Percentiles rank a stretch among this genome's conserved stretches.
These are phyloP conservation scores for Puffinus mauretanicus DNA, from an alignment of 2,113 vertebrate genomes.

Conservation along the genomic window DNA sequence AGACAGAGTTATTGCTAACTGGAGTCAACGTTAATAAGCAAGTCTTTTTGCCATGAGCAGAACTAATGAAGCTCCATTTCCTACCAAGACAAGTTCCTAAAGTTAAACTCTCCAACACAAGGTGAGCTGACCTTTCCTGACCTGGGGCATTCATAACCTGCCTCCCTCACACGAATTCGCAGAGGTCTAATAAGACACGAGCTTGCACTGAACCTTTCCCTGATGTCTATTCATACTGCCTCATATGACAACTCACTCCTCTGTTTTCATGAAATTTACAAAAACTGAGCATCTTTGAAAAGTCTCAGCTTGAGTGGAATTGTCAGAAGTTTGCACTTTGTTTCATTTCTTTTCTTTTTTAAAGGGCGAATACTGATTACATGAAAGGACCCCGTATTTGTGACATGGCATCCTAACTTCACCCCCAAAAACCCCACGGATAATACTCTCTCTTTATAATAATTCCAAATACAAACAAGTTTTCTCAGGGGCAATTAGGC, in stretches of 20 bases:
- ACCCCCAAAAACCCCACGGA: background rate
- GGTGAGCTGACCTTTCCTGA: background rate
- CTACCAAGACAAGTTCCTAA: background rate
- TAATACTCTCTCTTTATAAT: background rate
- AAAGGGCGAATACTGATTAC: background rate
- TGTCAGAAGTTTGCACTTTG: background rate
- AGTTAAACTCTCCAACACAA: background rate
- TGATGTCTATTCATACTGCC: background rate
- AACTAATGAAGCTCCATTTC: background rate
- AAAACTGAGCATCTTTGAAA: background rate
- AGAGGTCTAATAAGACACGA: background rate
- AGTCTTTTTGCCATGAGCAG: background rate
- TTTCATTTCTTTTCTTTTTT: background rate
- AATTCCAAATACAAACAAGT: constrained; percentile 10
- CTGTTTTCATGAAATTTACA: background rate
- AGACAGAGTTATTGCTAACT: background rate
- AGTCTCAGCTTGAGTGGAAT: background rate
- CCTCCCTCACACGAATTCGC: rapidly evolving
- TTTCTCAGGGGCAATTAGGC: constrained; percentile 23
- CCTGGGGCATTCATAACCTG: background rate
- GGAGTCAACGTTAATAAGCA: background rate
- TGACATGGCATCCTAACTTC: background rate
- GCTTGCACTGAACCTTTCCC: background rate
- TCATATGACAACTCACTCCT: rapidly evolving
- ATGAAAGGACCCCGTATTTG: rapidly evolving